Base-by-base conservation (phyloP, 2,888 invertebrate genomes). In the Phaonia tiefii region DNA sequence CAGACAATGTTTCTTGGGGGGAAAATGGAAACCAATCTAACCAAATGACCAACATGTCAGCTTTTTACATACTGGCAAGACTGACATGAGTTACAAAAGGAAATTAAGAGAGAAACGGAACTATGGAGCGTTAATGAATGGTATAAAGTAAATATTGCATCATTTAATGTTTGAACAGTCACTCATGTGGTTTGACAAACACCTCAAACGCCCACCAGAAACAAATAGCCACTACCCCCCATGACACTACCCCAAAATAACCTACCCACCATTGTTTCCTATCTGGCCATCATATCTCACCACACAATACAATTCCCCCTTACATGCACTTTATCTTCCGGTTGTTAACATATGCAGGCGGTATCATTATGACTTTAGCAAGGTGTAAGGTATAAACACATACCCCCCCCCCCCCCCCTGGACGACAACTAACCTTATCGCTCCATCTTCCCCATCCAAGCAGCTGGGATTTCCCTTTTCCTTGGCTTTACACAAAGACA, bases 81-180 rank as follows among this genome's bases (percentile, higher is more conserved):
- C 8, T 31, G 31, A 49, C 20, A 8, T 17, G 3, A 10, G 20
- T 15, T 1, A 17, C 49, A 49, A 20, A 49, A 15, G 15, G 10
- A 10, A 49, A 2, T 10, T 13, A 25, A 66, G 26, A n/a, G 15
- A 46, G 22, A 22, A 46, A 25, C 63, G 20, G 20, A 39, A 49
- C n/a, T 31, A 17, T 31, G 67, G 10, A 22, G 71, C 71, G 72
- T 31, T 46, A 71, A 71, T 56, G 54, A 74, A 51, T 51, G 58
- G 22, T 25, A 56, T 46, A 37, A 63, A 51, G 54, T 63, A 69
- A 74, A 70, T 46, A 63, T 58, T 65, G 70, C 75, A 75, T 65
- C 75, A 75, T 79, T 71, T 66, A 46, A 49, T 42, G 58, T 54
- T 58, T 66, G 65, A 75, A 74, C 63, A 42, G 15, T 5, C 37